Evolutionary conservation across 2,113 vertebrate species (phyloP).

Genomic region (Leptosomus discolor): DNA sequence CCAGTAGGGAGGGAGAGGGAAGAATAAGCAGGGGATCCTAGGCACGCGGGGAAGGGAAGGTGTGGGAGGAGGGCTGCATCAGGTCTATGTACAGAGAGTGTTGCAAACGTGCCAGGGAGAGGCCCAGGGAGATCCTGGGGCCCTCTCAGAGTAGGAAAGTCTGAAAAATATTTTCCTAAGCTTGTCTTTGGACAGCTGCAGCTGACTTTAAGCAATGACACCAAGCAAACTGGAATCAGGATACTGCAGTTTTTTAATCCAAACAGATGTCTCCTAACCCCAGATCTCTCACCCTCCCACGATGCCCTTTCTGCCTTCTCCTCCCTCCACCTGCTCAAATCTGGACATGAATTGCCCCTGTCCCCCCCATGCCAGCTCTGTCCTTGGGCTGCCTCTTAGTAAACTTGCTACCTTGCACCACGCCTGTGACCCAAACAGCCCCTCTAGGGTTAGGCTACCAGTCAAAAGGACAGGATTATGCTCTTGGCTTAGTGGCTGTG

Average conservation of each 20-base stretch:
- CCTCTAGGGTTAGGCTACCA: neutral
- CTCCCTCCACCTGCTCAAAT: neutral
- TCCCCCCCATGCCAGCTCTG: neutral
- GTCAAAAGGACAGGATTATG: neutral
- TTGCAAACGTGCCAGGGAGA: constrained; percentile 62
- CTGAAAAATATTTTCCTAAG: constrained; percentile 71
- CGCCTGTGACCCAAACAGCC: neutral
- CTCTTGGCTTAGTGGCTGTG: neutral
- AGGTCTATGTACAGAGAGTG: constrained; percentile 42
- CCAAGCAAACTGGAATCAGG: constrained; percentile 42
- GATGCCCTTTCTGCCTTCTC: neutral
- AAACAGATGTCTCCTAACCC: constrained; percentile 36
- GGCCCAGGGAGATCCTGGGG: constrained; percentile 64
- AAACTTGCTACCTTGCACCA: neutral
- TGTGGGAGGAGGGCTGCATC: constrained; percentile 46
- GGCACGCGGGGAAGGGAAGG: neutral
- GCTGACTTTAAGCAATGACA: constrained; percentile 46
- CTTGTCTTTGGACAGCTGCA: constrained; percentile 64
- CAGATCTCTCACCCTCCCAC: neutral
- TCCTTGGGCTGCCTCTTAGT: neutral
- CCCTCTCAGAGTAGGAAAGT: constrained; percentile 62
- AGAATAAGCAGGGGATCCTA: neutral
- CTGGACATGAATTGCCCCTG: neutral
- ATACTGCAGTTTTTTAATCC: constrained; percentile 16
- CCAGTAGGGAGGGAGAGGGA: neutral